phyloP scores from a whole-genome alignment of 2,797 vertebrate genomes.

The Myotis findleyi region DNA sequence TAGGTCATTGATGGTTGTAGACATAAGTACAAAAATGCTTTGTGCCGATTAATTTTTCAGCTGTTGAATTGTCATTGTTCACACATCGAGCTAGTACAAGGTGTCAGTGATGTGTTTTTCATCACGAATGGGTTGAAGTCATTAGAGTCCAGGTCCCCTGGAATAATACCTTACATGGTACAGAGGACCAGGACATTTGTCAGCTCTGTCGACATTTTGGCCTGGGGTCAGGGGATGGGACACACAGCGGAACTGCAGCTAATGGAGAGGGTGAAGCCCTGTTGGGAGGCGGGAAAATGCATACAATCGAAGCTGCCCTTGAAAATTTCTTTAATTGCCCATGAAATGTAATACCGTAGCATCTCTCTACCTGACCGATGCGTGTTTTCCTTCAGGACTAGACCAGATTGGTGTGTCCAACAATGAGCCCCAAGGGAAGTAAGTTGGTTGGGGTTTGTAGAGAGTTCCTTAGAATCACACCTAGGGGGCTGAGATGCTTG shows the following conservation, averaged over 20 bases:
- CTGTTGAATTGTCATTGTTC: background rate
- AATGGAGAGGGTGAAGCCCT: background rate
- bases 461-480: background rate
- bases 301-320: background rate
- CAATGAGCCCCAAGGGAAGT: background rate
- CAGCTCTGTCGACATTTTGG: background rate
- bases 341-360: background rate
- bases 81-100: background rate
- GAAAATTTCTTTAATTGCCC: background rate
- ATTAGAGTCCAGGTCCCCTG: background rate
- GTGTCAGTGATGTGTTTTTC: background rate
- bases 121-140: conserved; percentile 19
- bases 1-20: background rate
- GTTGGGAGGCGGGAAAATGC: background rate
- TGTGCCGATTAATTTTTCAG: background rate
- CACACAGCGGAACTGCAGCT: background rate
- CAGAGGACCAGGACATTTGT: background rate
- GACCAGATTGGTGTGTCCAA: background rate
- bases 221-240: too few relatives aligned
- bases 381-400: background rate
- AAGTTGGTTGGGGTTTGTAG: background rate
- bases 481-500: background rate
- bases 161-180: background rate
- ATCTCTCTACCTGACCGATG: background rate
- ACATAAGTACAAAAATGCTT: background rate